Conservation (phyloP, 2,113 vertebrate species). For the Marmota monax region DNA sequence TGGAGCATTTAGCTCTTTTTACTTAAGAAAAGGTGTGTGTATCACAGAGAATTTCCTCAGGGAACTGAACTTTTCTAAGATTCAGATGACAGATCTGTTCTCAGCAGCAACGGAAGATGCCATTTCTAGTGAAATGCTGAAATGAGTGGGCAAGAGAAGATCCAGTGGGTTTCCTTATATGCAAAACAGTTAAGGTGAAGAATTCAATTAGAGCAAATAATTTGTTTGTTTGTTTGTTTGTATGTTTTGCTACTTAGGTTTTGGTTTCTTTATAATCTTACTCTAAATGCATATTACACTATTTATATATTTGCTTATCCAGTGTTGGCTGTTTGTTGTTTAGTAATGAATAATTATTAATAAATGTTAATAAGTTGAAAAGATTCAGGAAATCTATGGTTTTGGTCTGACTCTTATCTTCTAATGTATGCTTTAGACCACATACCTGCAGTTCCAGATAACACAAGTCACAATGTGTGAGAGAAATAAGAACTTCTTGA, state of each 20-base stretch:
- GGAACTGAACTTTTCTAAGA: neutral
- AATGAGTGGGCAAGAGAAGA: neutral
- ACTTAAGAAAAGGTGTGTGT: neutral
- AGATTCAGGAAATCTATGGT: neutral
- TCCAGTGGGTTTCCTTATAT: neutral
- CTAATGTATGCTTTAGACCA: neutral
- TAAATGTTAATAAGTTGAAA: neutral
- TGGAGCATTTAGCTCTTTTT: neutral
- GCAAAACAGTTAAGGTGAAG: neutral
- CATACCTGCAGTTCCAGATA: neutral
- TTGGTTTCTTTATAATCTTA: neutral
- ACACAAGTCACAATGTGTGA: neutral
- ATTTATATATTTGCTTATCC: neutral
- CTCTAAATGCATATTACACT: neutral
- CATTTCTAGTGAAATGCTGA: neutral
- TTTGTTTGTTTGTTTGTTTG: too few relatives aligned
- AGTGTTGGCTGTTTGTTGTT: neutral
- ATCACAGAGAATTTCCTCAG: neutral
- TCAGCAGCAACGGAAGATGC: neutral
- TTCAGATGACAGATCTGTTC: neutral
- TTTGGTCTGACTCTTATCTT: conserved; percentile 10
- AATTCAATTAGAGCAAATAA: neutral
- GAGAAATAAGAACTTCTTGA: neutral
- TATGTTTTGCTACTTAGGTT: neutral
- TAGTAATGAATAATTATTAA: neutral